Evolutionary conservation across 2,888 invertebrate species (phyloP), one percentile per base, ranked within the genome.

Genomic region (Noctuana brunneofusca): DNA sequence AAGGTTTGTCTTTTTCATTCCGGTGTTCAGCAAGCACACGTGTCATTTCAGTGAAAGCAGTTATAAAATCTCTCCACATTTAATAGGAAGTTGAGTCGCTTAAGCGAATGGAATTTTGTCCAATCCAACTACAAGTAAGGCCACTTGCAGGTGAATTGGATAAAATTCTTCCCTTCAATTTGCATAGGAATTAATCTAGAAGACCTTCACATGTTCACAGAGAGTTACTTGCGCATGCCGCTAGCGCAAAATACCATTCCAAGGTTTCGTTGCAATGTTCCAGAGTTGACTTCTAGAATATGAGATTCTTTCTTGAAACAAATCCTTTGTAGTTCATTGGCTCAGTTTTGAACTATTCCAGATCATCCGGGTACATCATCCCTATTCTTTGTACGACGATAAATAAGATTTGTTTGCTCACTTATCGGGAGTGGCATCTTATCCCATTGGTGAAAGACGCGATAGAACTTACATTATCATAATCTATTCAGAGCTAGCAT

Each of bases 401-500:
- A 41, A 41, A 41, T 41, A 41, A 41, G 41, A 41, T 41, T 41
- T 41, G 41, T 41, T 16, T 14, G 41, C 16, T 41, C 41, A 35
- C n/a, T n/a, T 35, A 35, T 35, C 35, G n/a, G 35, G 35, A 41
- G 41, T 41, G 41, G 16, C 41, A 41, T 41, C 16, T 16, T 16
- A 41, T 3, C 35, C 35, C n/a, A 35, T 16, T 41, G 27, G 30
- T 50, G 24, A 41, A 55, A 38, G 41, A 55, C 41, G 41, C 24
- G 38, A 55, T 55, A 24, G 41, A 16, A 41, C 22, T 27, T 11
- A 41, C 41, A 59, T 59, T 59, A 59, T 53, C 53, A 59, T 59
- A 60, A 60, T 60, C 53, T 54, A 54, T 60, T 60, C 46, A 59
- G 60, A 54, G 43, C 43, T 30, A 50, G 50, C 22, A 20, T 60